Evolutionary conservation across 2,888 invertebrate species (phyloP), one percentile per base, ranked within the genome.

Genomic region (Suillia variegata): DNA sequence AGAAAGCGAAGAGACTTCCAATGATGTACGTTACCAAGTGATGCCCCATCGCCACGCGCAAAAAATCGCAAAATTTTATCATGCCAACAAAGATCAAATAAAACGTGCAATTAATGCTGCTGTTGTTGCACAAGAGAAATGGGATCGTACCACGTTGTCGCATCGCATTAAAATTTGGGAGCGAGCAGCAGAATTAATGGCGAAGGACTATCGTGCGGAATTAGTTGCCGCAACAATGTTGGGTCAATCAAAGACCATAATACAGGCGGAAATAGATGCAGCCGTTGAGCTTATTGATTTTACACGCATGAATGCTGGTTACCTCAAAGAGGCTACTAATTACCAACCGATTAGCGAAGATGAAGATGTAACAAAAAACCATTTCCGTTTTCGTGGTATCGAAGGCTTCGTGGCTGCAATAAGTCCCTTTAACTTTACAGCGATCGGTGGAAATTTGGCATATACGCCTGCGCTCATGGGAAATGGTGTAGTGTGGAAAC

Each of bases 361-460:
- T 67, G 85, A 88, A 0, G 83, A 84, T 6, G 85, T 88, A 2
- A 90, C 90, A 1, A 86, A 87, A 64, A 98, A 98, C 81, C 89
- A 89, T 6, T 84, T 94, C 80, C 84, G 92, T 61, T 92, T 92
- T 81, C 86, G 98, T 64, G 95, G 95, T 3, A 86, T 98, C 69
- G 95, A 96, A 83, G 99, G 99, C 5, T 99, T 99, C 80, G 88
- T 99, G 70, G 98, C 98, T 1, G 95, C 98, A 0, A 89, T 99
- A 4, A 93, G 95, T 56, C 99, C 99, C 0, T 99, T 99, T 80
- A 99, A 99, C 83, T 99, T 98, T 80, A 98, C 98, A 10, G 98
- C 98, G 2, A 98, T 99, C 71, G 98, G 97, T 51, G 98, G 96
- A 20, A 98, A 99, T 83, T 85, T 99, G 64, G 91, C 92, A 0